Conservation (phyloP, 2,888 invertebrate species). For the Drosophila helvetica region DNA sequence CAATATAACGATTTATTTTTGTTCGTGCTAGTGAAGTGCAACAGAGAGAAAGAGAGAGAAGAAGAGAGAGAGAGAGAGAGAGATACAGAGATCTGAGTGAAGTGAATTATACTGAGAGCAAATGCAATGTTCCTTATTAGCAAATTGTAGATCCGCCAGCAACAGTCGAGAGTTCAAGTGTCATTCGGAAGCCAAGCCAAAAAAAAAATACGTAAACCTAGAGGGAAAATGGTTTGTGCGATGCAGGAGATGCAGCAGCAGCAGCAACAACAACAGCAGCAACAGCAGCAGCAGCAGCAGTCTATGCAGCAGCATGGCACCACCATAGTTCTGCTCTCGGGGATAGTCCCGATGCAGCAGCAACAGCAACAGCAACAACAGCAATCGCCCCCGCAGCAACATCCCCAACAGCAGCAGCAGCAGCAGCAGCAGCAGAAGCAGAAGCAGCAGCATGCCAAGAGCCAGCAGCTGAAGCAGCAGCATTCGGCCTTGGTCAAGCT, state of each 20-base stretch:
- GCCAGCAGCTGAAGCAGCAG: slow-evolving; percentile 86
- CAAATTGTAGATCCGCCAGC: slow-evolving; percentile 67
- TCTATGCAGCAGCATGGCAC: slow-evolving; percentile 69
- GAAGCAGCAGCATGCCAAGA: slow-evolving; percentile 66
- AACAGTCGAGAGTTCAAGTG: slow-evolving; percentile 71
- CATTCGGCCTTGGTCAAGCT: slow-evolving; percentile 88
- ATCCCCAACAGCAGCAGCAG: slow-evolving; percentile 56
- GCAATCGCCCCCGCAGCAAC: slow-evolving; percentile 56
- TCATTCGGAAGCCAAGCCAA: slow-evolving; percentile 80
- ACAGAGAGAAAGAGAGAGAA: slow-evolving; percentile 24
- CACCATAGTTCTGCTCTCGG: slow-evolving; percentile 76
- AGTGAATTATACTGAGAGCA: slow-evolving; percentile 31
- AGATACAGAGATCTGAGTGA: slow-evolving; percentile 54
- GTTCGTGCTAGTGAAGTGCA: slow-evolving; percentile 75
- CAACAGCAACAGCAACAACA: slow-evolving; percentile 44
- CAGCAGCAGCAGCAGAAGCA: slow-evolving; percentile 57
- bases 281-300: slow-evolving; percentile 56
- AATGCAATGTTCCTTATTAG: slow-evolving; percentile 82
- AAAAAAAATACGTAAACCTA: slow-evolving; percentile 48
- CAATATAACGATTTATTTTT: slow-evolving; percentile 54
- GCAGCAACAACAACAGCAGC: slow-evolving; percentile 67
- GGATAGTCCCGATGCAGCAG: slow-evolving; percentile 43
- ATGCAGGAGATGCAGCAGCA: slow-evolving; percentile 81
- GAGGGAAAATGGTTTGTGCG: slow-evolving; percentile 83
- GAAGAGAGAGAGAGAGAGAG: slow-evolving; percentile 9